These are phyloP conservation scores for Norana najaformis DNA, from an alignment of 2,888 invertebrate species.

Conservation along the genomic window DNA sequence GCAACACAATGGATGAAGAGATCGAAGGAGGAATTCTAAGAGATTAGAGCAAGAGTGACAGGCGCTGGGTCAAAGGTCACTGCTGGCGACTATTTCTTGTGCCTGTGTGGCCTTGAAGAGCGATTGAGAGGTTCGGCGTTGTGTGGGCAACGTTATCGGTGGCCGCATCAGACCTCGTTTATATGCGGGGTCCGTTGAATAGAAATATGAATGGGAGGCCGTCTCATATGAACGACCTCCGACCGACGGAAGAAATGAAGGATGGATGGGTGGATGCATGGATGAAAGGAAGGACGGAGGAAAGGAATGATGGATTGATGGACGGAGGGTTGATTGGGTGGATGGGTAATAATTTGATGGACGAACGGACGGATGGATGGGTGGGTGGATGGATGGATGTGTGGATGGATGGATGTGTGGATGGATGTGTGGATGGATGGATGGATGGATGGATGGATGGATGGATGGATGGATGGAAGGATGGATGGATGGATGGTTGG, in stretches of 20 bases:
- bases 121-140: background rate
- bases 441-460: background rate
- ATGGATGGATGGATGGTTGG: background rate
- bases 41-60: conserved; percentile 13
- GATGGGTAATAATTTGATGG: no score
- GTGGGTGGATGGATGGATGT: no score
- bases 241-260: background rate
- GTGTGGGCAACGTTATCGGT: background rate
- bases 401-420: background rate
- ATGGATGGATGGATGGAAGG: background rate
- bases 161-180: background rate
- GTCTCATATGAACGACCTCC: background rate
- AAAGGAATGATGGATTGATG: background rate
- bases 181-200: background rate
- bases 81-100: background rate
- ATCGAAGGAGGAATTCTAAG: background rate
- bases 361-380: no score
- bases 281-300: background rate
- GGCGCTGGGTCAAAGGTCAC: background rate
- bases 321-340: background rate
- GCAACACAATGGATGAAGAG: background rate
- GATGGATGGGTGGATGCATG: background rate
- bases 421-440: background rate
- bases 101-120: background rate
- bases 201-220: background rate